Evolutionary conservation across 2,113 vertebrate species (phyloP).

Genomic region (Sclerurus mexicanus): DNA sequence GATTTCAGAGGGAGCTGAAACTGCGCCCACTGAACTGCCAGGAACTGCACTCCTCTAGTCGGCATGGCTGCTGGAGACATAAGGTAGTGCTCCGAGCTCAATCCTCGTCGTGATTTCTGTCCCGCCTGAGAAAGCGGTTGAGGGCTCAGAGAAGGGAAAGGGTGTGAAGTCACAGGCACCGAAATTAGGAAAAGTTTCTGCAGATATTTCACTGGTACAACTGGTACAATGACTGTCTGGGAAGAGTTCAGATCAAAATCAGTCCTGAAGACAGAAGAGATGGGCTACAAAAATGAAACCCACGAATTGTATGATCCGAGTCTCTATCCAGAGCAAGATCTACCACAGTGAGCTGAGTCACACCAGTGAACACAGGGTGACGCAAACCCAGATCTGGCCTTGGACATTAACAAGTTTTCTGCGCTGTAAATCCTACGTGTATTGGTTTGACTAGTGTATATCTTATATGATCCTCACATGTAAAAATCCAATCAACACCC

Average conservation of each 20-base stretch:
- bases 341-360: background rate
- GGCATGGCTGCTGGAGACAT: background rate
- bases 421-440: background rate
- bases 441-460: background rate
- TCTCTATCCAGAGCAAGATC: fast-evolving
- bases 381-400: background rate
- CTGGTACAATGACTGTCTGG: background rate
- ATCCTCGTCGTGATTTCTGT: background rate
- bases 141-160: background rate
- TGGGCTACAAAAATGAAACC: background rate
- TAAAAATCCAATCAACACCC: background rate
- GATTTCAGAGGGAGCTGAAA: slow-evolving; percentile 33
- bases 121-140: background rate
- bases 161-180: background rate
- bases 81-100: background rate
- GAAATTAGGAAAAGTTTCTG: background rate
- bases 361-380: background rate
- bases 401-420: background rate
- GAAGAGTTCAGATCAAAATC: background rate
- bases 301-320: background rate
- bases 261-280: background rate
- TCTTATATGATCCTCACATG: background rate
- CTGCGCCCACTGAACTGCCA: slow-evolving; percentile 1
- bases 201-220: background rate
- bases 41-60: background rate